Conservation (phyloP, 2,888 invertebrate species). For the Tinea semifulvella region DNA sequence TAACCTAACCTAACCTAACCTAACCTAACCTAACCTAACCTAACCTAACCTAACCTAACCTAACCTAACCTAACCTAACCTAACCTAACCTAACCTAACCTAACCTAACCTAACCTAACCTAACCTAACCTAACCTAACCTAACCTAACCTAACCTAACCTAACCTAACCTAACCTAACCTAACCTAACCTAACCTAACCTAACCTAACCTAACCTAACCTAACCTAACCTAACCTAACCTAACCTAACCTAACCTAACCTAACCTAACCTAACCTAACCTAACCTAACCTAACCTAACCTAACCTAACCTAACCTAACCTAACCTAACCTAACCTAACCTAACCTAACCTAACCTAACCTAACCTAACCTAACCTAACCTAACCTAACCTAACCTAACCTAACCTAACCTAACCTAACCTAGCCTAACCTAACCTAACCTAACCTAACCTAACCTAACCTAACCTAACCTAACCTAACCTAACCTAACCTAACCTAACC, state of each 20-base stretch:
- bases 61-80: not conserved
- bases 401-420: not conserved
- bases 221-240: not conserved
- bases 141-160: slow-evolving; percentile 14
- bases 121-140: slow-evolving; percentile 15
- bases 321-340: not conserved
- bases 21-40: not conserved
- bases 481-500: not conserved
- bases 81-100: slow-evolving; percentile 3
- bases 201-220: not conserved
- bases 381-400: not conserved
- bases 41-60: not conserved
- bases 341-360: not conserved
- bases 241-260: not conserved
- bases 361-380: not conserved
- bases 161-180: slow-evolving; percentile 13
- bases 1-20: not conserved
- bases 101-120: slow-evolving; percentile 1
- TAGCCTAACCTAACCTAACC: not conserved
- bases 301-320: not conserved
- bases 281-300: not conserved
- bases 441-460: not conserved
- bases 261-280: not conserved
- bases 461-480: not conserved
- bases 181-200: slow-evolving; percentile 16